Base-by-base conservation (phyloP, 2,888 invertebrate species). In the Oxyteleia sp. region DNA sequence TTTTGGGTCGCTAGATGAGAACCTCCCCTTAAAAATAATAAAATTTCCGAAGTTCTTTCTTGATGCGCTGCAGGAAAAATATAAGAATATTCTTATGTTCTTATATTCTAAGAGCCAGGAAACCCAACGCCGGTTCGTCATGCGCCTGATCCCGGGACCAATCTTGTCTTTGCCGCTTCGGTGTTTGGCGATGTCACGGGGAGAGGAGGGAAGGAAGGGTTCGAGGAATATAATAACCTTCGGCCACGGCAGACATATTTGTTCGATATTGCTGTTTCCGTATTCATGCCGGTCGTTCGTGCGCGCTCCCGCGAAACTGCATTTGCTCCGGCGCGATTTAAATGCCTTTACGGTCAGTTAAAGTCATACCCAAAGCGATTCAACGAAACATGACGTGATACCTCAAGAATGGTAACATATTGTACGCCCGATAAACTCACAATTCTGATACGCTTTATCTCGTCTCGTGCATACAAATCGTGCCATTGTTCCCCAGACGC, bases 321-420 rank as follows among this genome's bases (percentile, higher is more conserved):
- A 72, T 78, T 78, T 55, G 71, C 59, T 13, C 55, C 49, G 64
- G 49, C 59, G 55, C 78, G 72, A 72, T 82, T 82, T 82, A 82
- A 82, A 82, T 82, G 78, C 78, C 74, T 74, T 78, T 78, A 78
- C 68, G 78, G 78, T 78, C 78, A 82, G 82, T 82, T 82, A 76
- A 82, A 82, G 76, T 78, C 61, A 59, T 71, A 82, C 66, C 61
- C 76, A 72, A 71, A 71, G 61, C 76, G 61, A 72, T 78, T 82
- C 72, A 68, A 16, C 72, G 66, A 45, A 64, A 82, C 76, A 82
- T 64, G 76, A 76, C 71, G 82, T 57, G 75, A 75, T 75, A 76
- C 75, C 59, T 75, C 64, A 76, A 76, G 76, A 76, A 82, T 72
- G 76, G 82, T 71, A 78, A 78, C 82, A 82, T 82, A 82, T 82